Evolutionary conservation across 1,140 invertebrate species (phyloP).

Genomic region (Trachymyrmex septentrionalis): DNA sequence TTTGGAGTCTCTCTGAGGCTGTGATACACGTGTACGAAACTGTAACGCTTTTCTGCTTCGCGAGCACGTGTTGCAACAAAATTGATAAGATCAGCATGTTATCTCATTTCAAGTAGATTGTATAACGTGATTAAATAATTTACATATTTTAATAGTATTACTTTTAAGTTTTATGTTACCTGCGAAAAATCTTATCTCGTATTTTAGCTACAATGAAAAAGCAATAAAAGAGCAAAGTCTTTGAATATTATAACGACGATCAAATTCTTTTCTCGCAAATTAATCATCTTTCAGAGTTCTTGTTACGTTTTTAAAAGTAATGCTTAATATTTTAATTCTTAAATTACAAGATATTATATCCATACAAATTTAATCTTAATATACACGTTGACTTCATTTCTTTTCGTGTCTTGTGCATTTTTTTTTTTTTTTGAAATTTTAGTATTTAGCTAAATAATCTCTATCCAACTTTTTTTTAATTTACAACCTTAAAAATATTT

Average conservation of each 20-base stretch:
- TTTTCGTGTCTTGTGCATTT: too few relatives aligned
- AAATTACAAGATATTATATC: background rate
- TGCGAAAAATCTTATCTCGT: background rate
- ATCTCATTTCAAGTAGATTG: background rate
- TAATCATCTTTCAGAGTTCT: background rate
- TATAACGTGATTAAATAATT: slow-evolving; percentile 20
- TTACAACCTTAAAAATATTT: too few relatives aligned
- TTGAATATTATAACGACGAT: background rate
- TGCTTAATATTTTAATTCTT: background rate
- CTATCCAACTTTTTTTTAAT: too few relatives aligned
- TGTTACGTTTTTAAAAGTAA: background rate
- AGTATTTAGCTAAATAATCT: too few relatives aligned
- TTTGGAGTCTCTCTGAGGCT: background rate
- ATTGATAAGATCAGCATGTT: background rate
- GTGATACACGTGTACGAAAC: background rate
- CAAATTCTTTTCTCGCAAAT: background rate
- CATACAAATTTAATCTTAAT: too few relatives aligned
- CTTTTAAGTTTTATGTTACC: background rate
- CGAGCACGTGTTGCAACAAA: background rate
- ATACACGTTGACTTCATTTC: too few relatives aligned
- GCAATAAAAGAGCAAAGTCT: background rate
- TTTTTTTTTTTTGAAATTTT: too few relatives aligned
- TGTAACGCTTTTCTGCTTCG: background rate
- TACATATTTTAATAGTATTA: background rate
- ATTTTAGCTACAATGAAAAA: background rate